Evolutionary conservation across 2,797 vertebrate genomes (phyloP).

Genomic region (Microhierax caerulescens): DNA sequence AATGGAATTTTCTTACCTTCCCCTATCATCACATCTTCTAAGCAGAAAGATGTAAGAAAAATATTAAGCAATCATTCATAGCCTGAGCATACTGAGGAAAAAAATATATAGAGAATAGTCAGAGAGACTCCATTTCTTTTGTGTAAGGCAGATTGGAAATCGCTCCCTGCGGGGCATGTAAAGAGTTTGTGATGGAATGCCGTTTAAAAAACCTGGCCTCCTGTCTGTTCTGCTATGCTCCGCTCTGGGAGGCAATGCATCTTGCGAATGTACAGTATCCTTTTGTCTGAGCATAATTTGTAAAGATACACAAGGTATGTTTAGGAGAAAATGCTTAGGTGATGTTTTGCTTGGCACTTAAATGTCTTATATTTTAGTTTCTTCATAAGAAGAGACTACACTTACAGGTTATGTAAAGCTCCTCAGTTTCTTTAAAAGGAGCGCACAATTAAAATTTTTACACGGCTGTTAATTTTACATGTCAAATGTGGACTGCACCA

Average conservation of each 20-base stretch:
- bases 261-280: not conserved
- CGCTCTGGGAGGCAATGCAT: not conserved
- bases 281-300: not conserved
- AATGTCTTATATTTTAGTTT: not conserved
- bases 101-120: not conserved
- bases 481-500: too few relatives aligned
- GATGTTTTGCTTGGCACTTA: not conserved
- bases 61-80: not conserved
- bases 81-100: not conserved
- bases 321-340: not conserved
- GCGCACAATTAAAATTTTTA: accelerated
- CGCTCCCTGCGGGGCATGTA: not conserved
- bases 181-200: not conserved
- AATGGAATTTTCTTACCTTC: not conserved
- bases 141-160: not conserved
- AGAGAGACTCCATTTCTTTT: not conserved
- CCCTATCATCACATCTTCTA: not conserved
- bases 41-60: not conserved
- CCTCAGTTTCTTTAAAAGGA: not conserved
- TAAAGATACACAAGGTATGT: not conserved
- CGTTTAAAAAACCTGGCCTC: not conserved
- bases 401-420: not conserved
- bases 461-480: not conserved
- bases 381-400: not conserved
- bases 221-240: not conserved